Evolutionary conservation across 2,888 invertebrate species (phyloP), one percentile per base, ranked within the genome.

Genomic region (Drosophila meridionalis): DNA sequence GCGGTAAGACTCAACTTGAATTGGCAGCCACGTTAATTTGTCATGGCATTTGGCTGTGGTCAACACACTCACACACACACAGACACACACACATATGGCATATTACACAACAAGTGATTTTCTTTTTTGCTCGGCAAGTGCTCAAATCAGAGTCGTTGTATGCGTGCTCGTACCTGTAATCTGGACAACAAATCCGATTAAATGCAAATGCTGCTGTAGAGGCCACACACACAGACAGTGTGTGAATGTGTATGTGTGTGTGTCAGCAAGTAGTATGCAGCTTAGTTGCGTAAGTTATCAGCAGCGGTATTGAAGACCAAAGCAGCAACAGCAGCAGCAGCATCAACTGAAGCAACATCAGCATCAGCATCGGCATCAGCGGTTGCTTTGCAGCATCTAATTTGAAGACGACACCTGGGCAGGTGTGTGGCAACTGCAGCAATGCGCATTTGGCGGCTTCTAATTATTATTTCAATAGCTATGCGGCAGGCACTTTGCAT

Each of bases 211-310:
- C 71, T 70, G 63, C 58, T 69, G 63, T 58, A 64, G 58, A 40
- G 66, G 52, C 64, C 32, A 70, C 56, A 59, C 30, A 48, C 53
- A 8, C 42, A n/a, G 3, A 12, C 38, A 14, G 14, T 8, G 6
- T 9, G 8, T 20, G 4, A 32, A 4, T 45, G 26, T 20, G 42
- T 43, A 32, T 43, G 12, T 40, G 53, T 38, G 40, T 57, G 34
- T 9, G 40, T 30, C 66, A 59, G 20, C 52, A 26, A 70, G 55
- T 55, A 65, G 66, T 57, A 74, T 32, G 40, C 77, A 85, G 85
- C 87, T 86, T 89, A 89, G 87, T 86, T 86, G 80, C 89, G 85
- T 86, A 86, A 86, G 85, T 82, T 84, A 87, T 84, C 79, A 87
- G 77, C 74, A 74, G 38, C 66, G 68, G 57, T 20, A 71, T 61